A percentile compares a stretch with the other conserved stretches of the same genome.
phyloP scores from a whole-genome alignment of 2,797 vertebrate genomes.

The Cryptoprocta ferox region DNA sequence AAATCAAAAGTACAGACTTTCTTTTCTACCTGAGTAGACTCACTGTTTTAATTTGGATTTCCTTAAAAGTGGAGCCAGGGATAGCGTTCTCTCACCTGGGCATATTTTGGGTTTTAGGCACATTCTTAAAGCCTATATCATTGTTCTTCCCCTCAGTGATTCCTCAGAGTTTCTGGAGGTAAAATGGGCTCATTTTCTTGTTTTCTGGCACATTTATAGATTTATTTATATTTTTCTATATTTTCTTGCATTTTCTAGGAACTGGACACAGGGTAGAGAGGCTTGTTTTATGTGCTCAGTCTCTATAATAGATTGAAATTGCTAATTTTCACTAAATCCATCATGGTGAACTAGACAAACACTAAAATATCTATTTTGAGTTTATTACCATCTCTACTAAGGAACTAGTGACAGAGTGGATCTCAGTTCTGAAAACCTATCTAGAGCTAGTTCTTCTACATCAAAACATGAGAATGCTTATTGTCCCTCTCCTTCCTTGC shows the following conservation, averaged over 20 bases:
- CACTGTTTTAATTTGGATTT: background rate
- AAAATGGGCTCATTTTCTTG: background rate
- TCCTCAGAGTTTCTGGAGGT: background rate
- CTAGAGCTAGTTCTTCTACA: background rate
- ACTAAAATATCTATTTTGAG: constrained; percentile 14
- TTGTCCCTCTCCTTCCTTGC: background rate
- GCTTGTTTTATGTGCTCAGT: background rate
- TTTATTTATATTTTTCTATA: background rate
- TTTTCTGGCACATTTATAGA: background rate
- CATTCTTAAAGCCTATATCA: background rate
- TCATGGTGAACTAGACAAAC: background rate
- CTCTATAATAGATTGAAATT: background rate
- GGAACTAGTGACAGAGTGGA: background rate
- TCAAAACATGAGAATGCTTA: background rate
- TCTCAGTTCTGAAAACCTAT: constrained; percentile 7
- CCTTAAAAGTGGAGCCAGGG: background rate
- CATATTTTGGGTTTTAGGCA: background rate
- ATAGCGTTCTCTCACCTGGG: background rate
- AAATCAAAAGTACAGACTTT: constrained; percentile 26
- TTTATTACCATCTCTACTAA: constrained; percentile 20
- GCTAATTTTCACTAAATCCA: background rate
- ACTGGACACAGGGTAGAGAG: background rate
- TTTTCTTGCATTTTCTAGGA: background rate
- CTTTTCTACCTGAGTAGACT: background rate
- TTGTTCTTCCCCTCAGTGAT: background rate